Evolutionary conservation across 2,113 vertebrate species (phyloP), one percentile per base, ranked within the genome.

Genomic region (Micronycteris hirsuta): DNA sequence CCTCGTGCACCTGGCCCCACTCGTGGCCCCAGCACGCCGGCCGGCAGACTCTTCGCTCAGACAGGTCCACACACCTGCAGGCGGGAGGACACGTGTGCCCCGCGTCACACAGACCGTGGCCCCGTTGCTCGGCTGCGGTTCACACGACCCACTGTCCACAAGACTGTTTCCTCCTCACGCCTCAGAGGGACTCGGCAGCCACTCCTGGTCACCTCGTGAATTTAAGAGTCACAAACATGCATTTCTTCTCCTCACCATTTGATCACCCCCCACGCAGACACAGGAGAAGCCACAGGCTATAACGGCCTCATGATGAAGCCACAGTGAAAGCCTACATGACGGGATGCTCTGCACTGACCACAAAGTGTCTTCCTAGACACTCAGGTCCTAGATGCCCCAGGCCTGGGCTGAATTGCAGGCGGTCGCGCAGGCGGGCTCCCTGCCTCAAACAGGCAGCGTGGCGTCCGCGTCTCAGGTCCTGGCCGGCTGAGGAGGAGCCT

Each of bases 371-470:
- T 58, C 85, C 38, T 76, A 93, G 28, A 28, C 52, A 76, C 28
- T 20, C 5, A 5, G 86, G 47, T 24, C 31, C 56, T 49, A 45
- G 77, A 65, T 5, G 45, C 36, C 45, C 11, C 28, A 31, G 77
- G 56, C 38, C 54, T 1, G 38, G 43, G 67, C 43, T 17, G 11
- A 43, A 41, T 68, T 11, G 1, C 9, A 3, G 49, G 19, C 2
- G 4, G 36, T 38, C 7, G 43, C 43, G 9, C 0, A 28, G 15
- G 31, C 0, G 7, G 84, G 56, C 26, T 12, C 33, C 74, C 67
- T 5, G 13, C 20, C 0, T 33, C 1, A 58, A 15, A 6, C 1
- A 5, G 41, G 49, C 2, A 58, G 41, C 9, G 0, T 6, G 28
- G 15, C 52, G 13, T 49, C 47, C 47, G 12, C 47, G 10, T 49